Evolutionary conservation across 2,797 vertebrate species (phyloP).

Genomic region (Avahi laniger): DNA sequence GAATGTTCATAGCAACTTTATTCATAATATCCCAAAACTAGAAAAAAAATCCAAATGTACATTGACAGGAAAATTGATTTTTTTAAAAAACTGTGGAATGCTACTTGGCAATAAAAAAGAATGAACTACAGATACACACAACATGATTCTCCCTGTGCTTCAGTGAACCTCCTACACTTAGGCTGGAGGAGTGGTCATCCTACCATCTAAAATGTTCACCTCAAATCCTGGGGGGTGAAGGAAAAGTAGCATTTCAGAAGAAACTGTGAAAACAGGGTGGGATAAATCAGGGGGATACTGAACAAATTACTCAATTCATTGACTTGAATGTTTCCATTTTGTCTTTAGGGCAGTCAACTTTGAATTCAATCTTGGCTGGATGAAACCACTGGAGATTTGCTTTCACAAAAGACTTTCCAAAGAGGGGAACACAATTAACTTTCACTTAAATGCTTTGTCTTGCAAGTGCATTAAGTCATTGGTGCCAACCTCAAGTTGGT

Average conservation of each 20-base stretch:
- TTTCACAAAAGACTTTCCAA: constrained; percentile 31
- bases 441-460: constrained; percentile 45
- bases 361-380: constrained; percentile 20
- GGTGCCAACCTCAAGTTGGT: constrained; percentile 7
- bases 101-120: not conserved
- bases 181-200: not conserved
- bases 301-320: not conserved
- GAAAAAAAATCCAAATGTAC: not conserved
- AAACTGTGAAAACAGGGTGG: not conserved
- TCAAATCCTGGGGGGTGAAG: not conserved
- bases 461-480: not conserved
- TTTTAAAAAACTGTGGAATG: not conserved
- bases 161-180: not conserved
- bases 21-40: constrained; percentile 9
- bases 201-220: not conserved
- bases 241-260: not conserved
- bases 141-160: not conserved
- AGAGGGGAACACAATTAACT: constrained; percentile 9
- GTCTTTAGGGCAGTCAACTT: not conserved
- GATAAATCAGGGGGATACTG: not conserved
- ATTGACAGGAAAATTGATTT: not conserved
- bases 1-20: constrained; percentile 4
- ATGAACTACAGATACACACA: not conserved
- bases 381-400: constrained; percentile 5
- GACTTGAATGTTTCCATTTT: constrained; percentile 31